phyloP scores from a whole-genome alignment of 2,797 vertebrate species.

The Tympanoctomys barrerae region DNA sequence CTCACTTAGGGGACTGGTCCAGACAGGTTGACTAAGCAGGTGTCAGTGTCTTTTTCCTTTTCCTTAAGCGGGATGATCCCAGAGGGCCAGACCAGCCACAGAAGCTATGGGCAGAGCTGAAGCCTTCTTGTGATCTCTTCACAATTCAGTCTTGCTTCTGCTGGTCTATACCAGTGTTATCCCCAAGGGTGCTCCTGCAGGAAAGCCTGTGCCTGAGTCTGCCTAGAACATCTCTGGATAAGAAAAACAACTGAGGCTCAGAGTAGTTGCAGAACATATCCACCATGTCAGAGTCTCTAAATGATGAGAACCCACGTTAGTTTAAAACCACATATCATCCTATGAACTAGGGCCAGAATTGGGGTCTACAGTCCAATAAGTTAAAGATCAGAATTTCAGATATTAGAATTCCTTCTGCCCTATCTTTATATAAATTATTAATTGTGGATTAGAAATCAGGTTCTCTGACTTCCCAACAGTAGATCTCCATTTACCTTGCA shows the following conservation, averaged over 20 bases:
- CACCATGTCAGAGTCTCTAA: neutral
- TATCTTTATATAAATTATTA: conserved; percentile 8
- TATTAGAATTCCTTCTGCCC: neutral
- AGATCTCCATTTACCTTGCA: neutral
- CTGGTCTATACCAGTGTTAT: neutral
- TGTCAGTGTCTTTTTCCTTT: neutral
- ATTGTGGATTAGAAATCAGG: neutral
- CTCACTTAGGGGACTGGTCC: neutral
- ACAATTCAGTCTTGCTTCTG: neutral
- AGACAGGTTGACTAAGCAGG: neutral
- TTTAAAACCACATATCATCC: neutral
- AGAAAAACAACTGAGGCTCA: neutral
- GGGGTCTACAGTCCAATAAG: neutral
- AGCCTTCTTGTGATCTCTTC: neutral
- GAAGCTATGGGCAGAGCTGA: neutral
- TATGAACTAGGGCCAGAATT: neutral
- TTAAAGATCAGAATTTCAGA: conserved; percentile 17
- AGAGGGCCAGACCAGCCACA: neutral
- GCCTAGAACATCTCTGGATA: neutral
- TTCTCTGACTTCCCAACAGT: neutral
- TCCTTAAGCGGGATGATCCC: neutral
- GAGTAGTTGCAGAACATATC: neutral
- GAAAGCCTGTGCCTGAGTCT: neutral
- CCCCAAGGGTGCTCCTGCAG: neutral
- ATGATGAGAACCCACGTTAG: neutral